A percentile compares a stretch with the other conserved stretches of the same genome.
Conservation (phyloP, 1,140 invertebrate genomes). For the Drosophila equinoxialis region DNA sequence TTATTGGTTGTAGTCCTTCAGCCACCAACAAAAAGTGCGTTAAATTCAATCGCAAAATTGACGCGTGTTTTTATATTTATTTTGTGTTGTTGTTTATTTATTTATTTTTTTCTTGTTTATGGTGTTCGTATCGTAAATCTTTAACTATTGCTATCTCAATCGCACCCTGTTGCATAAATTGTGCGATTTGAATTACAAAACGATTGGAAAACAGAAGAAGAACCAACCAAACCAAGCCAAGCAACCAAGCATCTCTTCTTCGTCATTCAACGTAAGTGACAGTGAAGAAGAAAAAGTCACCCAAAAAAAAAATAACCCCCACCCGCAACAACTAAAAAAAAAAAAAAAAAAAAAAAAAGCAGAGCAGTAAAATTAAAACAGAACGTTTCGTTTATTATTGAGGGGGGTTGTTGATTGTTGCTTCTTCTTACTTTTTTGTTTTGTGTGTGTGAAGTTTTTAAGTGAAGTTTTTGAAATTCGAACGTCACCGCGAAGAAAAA, state of each 20-base stretch:
- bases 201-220: constrained; percentile 32
- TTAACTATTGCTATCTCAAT: constrained; percentile 2
- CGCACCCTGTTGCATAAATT: constrained; percentile 68
- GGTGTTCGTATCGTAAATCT: constrained; percentile 8
- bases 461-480: constrained; percentile 71
- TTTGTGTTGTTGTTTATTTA: not conserved
- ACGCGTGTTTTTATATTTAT: constrained; percentile 32
- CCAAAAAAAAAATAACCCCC: constrained; percentile 25
- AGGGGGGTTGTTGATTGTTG: not conserved
- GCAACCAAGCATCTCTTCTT: constrained; percentile 25
- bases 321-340: constrained; percentile 21
- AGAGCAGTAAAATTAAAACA: constrained; percentile 72
- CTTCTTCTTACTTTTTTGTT: not conserved
- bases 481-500: not conserved
- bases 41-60: constrained; percentile 43
- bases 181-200: constrained; percentile 78
- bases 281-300: constrained; percentile 54
- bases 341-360: constrained; percentile 51
- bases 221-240: not conserved
- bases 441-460: constrained; percentile 30
- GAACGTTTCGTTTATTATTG: constrained; percentile 17
- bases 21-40: constrained; percentile 50
- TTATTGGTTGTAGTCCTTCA: not conserved
- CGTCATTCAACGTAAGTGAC: constrained; percentile 37
- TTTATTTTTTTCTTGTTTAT: not conserved